These are phyloP conservation scores for Spinibarbus caldwelli DNA, from an alignment of 2,797 vertebrate genomes.

Conservation along the genomic window DNA sequence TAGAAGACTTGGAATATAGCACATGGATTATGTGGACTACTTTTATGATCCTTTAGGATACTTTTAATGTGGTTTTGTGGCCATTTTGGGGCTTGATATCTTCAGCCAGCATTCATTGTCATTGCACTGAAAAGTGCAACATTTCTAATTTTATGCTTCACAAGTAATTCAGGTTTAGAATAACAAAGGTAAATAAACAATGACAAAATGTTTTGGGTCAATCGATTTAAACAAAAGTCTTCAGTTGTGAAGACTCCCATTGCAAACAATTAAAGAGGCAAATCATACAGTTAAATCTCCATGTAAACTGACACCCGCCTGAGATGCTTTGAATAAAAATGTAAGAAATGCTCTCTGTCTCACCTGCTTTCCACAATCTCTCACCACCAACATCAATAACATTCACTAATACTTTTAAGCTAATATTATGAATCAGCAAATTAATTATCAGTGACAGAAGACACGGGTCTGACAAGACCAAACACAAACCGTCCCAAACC, in stretches of 20 bases:
- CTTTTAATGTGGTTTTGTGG: background rate
- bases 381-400: background rate
- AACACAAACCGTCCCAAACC: background rate
- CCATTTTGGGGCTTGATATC: background rate
- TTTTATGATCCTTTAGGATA: background rate
- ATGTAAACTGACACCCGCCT: background rate
- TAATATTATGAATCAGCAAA: background rate
- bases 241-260: background rate
- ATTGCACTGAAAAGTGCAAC: background rate
- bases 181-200: background rate
- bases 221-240: background rate
- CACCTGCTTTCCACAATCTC: background rate
- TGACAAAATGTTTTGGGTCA: background rate
- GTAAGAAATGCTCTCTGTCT: background rate
- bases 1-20: background rate
- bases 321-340: conserved; percentile 33
- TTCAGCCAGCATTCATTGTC: background rate
- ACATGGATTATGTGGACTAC: background rate
- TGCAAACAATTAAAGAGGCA: conserved; percentile 3
- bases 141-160: background rate
- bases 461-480: conserved; percentile 11
- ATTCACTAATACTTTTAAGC: background rate
- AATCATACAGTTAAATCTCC: conserved; percentile 18
- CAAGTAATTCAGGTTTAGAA: background rate
- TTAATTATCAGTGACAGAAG: background rate